These are phyloP conservation scores for Heteractis magnifica DNA, from an alignment of 92 coral and sea anemone genomes.

Conservation along the genomic window DNA sequence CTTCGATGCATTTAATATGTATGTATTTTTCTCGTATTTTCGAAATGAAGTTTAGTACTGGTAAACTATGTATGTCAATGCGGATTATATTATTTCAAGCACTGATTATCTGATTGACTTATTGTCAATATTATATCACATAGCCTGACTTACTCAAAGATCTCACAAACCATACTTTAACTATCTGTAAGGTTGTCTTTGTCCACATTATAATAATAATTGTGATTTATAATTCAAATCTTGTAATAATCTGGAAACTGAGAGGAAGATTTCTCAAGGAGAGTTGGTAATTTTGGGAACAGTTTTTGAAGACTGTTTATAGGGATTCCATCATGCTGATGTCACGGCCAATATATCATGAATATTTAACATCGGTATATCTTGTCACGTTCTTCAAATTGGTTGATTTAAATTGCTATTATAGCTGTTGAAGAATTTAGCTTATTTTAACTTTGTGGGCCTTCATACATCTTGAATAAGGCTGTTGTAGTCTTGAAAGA, in stretches of 20 bases:
- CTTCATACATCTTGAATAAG: slow-evolving; percentile 2
- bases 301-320: slow-evolving; percentile 19
- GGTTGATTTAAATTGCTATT: neutral
- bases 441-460: neutral
- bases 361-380: slow-evolving; percentile 21
- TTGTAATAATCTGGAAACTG: neutral
- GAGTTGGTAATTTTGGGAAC: neutral
- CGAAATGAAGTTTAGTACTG: neutral
- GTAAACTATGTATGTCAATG: neutral
- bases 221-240: neutral
- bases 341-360: slow-evolving; percentile 15
- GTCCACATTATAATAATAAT: neutral
- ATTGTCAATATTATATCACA: neutral
- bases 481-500: neutral
- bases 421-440: neutral
- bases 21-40: neutral
- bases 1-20: neutral
- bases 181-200: neutral
- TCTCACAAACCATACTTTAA: neutral
- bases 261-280: neutral
- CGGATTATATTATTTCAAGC: neutral
- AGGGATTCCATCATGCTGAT: slow-evolving; percentile 23
- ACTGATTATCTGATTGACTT: neutral
- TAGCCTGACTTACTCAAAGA: neutral
- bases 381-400: slow-evolving; percentile 18